These are phyloP conservation scores for Aphelinus atriplicis DNA, from an alignment of 1,140 invertebrate genomes.

Conservation along the genomic window DNA sequence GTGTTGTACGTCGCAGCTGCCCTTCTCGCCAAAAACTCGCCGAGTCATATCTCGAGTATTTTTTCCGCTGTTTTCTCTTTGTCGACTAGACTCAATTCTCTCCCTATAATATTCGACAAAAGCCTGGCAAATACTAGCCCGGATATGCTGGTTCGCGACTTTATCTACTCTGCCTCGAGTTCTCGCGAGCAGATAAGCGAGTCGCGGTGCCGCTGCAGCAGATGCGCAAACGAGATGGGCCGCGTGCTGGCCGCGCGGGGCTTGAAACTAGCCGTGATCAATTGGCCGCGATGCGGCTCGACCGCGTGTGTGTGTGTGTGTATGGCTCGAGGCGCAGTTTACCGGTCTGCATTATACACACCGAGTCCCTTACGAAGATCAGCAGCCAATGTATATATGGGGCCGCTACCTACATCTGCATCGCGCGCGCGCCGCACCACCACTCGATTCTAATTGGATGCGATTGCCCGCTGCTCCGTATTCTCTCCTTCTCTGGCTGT, in stretches of 20 bases:
- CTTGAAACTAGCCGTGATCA: conserved; percentile 32
- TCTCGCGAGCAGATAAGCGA: not conserved
- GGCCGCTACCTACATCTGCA: not conserved
- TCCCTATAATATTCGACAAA: not conserved
- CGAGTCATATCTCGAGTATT: no score
- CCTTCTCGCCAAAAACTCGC: no score
- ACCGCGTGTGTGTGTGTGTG: not conserved
- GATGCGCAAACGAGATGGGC: conserved; percentile 10
- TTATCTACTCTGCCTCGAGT: not conserved
- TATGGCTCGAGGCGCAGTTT: not conserved
- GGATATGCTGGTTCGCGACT: not conserved
- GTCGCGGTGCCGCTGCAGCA: not conserved
- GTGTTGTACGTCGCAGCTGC: no score
- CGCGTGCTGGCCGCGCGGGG: not conserved
- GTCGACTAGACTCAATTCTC: not conserved
- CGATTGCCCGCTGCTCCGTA: no score
- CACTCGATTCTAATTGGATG: no score
- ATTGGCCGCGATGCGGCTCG: conserved; percentile 22
- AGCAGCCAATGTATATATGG: not conserved
- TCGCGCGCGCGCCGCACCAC: not conserved
- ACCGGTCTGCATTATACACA: no score
- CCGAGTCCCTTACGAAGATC: not conserved
- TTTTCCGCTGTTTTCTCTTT: no score
- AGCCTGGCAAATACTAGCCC: not conserved
- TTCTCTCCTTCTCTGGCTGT: no score